These are phyloP conservation scores for Ptychadena robeensis DNA, from an alignment of 2,797 vertebrate species.

Conservation along the genomic window DNA sequence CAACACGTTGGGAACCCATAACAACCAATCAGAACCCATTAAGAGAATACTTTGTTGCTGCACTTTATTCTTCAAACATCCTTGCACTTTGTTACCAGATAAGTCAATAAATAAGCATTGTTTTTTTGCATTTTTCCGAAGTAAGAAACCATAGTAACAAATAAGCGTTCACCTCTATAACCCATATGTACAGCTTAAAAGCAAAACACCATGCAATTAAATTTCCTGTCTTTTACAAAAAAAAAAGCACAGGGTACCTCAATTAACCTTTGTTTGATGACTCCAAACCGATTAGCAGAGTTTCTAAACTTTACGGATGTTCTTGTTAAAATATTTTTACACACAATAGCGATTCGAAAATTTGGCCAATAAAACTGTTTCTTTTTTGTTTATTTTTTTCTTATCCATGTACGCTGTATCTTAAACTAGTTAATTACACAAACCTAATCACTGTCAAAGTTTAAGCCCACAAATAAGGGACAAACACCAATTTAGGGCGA, in stretches of 20 bases:
- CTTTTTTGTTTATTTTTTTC: neutral
- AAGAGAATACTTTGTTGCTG: neutral
- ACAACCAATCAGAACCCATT: too few species aligned
- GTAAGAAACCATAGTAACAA: neutral
- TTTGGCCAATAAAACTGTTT: neutral
- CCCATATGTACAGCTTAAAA: neutral
- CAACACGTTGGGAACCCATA: too few species aligned
- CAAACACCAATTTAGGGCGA: conserved; percentile 6
- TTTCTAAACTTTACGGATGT: neutral
- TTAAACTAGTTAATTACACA: neutral
- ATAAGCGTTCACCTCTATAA: neutral
- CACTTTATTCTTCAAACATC: neutral
- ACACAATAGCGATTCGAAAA: neutral
- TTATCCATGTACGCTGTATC: too few species aligned
- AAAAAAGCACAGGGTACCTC: neutral
- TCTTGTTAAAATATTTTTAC: neutral
- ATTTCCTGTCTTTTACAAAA: neutral
- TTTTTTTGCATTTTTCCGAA: neutral
- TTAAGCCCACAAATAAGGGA: conserved; percentile 8
- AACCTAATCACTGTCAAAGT: neutral
- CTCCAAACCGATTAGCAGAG: neutral
- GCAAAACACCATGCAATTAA: neutral
- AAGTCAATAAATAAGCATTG: neutral
- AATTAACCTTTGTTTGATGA: conserved; percentile 1
- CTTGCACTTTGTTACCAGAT: neutral